Conservation (phyloP, 2,888 invertebrate genomes). For the Salticus scenicus region DNA sequence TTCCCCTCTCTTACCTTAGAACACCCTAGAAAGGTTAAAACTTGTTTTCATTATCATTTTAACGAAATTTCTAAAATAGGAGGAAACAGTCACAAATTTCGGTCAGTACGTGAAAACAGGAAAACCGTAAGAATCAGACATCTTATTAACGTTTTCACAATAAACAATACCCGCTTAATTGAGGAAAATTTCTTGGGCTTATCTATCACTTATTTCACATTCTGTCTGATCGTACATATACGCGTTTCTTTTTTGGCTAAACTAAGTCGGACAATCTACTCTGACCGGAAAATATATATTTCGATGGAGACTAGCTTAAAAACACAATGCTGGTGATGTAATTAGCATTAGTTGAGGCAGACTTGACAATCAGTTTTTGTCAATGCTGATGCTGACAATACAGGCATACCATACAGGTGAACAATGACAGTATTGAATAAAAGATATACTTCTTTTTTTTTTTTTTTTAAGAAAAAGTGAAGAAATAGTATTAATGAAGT, state of each 20-base stretch:
- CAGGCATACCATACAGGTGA: not conserved
- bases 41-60: too few relatives aligned
- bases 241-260: not conserved
- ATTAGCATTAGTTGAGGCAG: not conserved
- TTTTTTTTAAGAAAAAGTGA: not conserved
- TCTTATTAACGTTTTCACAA: conserved; percentile 14
- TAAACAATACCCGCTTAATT: conserved; percentile 10
- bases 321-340: not conserved
- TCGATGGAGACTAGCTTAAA: not conserved
- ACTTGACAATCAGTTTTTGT: not conserved
- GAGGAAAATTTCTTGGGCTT: not conserved
- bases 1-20: too few relatives aligned
- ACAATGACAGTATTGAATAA: not conserved
- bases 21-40: too few relatives aligned
- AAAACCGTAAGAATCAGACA: not conserved
- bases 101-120: not conserved
- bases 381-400: not conserved
- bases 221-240: not conserved
- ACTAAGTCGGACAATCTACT: not conserved
- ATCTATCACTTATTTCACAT: conserved; percentile 7
- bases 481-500: too few relatives aligned
- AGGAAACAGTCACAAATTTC: not conserved
- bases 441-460: too few relatives aligned
- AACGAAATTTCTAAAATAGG: not conserved
- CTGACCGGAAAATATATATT: not conserved